Evolutionary conservation across 1,140 invertebrate genomes (phyloP), one percentile per base, ranked within the genome.

Genomic region (Chironomus tepperi): DNA sequence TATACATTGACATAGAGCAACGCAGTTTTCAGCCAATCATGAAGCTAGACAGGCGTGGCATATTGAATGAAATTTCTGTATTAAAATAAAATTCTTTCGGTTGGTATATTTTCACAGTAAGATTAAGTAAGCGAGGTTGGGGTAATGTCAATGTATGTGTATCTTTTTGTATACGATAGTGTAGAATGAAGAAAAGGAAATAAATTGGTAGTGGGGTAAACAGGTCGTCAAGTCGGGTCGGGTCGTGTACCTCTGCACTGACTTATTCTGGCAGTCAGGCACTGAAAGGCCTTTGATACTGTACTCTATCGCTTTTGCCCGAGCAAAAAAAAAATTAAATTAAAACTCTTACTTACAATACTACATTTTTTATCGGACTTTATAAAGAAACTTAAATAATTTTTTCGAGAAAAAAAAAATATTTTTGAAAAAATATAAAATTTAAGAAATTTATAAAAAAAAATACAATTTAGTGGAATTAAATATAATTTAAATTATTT

Each of bases 161-260:
- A 6, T 1, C 47, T 12, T 57, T 57, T 57, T 18, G 18, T 70
- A 18, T 70, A 19, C 19, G 65, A 21, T 16, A 70, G 65, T 21
- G 65, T 70, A 70, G 65, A 70, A 70, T 70, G 65, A 70, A 70
- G 65, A 21, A 70, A 70, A 19, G 65, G 19, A 70, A 70, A 70
- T 70, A 70, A 70, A 70, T 70, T 70, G 65, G 65, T 70, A 70
- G 65, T 70, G 18, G 65, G 65, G 65, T 70, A 70, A 70, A 70
- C 65, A 70, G 65, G 79, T 79, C 79, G 80, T 81, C 81, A 79
- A 81, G 81, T 82, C 81, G 81, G 81, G 81, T 82, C 81, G 81
- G 81, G 81, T 82, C 81, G 81, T 82, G 81, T 82, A 82, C 81
- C 81, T 82, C 82, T 82, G 81, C 80, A 81, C 81, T 81, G 81